Base-by-base conservation (phyloP, 2,888 invertebrate genomes). In the Acanthosoma haemorrhoidale region DNA sequence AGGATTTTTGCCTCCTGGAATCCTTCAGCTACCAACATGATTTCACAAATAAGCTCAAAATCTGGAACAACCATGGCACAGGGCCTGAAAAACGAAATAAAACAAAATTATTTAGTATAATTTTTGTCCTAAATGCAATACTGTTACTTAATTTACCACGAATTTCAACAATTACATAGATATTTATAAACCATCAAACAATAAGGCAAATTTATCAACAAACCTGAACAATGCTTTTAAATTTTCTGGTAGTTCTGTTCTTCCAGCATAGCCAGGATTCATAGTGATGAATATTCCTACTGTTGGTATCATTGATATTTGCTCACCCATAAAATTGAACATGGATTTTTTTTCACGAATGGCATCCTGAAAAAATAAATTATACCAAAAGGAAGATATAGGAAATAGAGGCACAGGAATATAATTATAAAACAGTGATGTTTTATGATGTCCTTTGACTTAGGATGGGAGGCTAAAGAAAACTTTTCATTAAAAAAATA, bases 31-130 rank as follows among this genome's bases (percentile, higher is more conserved):
- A 96, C 96, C 80, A 97, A 87, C 96, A 97, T 96, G 76, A 97
- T 97, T 84, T 97, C 96, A 80, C 95, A 96, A 78, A 97, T 97
- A 69, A 97, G 80, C 80, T 96, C 96, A 79, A 96, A 96, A 81
- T 97, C 96, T 0, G 97, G 97, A 0, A 97, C 96, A 0, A 96
- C 95, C 97, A 97, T 97, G 41, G 97, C 96, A 80, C 96, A 97
- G 0, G 96, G 96, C 76, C 96, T 88, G 77, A 84, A 90, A 34
- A 18, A 38, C 9, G 15, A 11, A 41, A 41, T n/a, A 41, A 11
- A 41, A 41, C 6, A 9, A 6, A 36, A 9, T 11, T 36, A 36
- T 9, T 9, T 36, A 36, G 11, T 36, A 6, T 9, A 36, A 6
- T 36, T n/a, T n/a, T n/a, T n/a, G n/a, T n/a, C n/a, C n/a, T n/a